Conservation (phyloP, 2,113 vertebrate species). For the Suricata suricatta region DNA sequence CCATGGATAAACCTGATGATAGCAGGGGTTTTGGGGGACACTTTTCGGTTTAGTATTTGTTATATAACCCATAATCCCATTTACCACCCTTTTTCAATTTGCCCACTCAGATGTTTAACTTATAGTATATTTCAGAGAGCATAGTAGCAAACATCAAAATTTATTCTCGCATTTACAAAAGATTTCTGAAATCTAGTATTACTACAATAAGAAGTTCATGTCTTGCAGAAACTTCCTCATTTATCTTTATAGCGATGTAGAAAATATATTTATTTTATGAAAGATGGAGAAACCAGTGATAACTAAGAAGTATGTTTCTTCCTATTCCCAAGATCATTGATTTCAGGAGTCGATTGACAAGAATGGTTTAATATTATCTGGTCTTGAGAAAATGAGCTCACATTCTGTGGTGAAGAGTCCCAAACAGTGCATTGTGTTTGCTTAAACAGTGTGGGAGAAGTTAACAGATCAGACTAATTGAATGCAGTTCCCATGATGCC, state of each 20-base stretch:
- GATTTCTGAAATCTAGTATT: neutral
- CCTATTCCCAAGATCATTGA: neutral
- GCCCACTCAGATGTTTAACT: neutral
- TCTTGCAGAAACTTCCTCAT: neutral
- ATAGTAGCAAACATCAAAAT: neutral
- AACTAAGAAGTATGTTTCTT: neutral
- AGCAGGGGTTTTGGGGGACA: neutral
- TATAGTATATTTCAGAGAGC: neutral
- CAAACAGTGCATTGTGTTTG: neutral
- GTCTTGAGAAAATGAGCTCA: neutral
- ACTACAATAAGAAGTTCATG: neutral
- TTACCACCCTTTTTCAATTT: neutral
- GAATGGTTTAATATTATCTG: neutral
- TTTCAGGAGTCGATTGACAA: neutral
- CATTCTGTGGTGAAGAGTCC: neutral
- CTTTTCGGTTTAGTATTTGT: neutral
- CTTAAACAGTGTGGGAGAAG: neutral
- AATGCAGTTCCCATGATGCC: neutral
- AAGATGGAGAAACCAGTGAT: neutral
- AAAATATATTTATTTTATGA: neutral
- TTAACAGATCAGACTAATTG: neutral
- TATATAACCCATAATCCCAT: neutral
- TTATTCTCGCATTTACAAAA: neutral
- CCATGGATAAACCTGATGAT: neutral
- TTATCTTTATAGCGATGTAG: neutral